Evolutionary conservation across 1,140 invertebrate species (phyloP).

Genomic region (Nymphalis io): DNA sequence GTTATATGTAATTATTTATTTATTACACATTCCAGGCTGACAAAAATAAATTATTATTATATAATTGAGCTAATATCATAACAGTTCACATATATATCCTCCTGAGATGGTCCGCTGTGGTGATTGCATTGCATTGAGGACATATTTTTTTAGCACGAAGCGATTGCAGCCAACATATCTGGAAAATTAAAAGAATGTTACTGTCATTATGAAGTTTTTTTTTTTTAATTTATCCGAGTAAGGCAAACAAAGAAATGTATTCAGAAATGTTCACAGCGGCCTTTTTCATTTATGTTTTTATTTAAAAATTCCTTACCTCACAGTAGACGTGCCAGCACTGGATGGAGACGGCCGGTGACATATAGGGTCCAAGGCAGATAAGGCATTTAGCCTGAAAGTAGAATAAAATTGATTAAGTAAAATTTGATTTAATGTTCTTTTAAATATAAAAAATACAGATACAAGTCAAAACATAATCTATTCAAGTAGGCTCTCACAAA

Average conservation of each 20-base stretch:
- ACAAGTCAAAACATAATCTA: constrained; percentile 10
- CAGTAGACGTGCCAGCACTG: constrained; percentile 98
- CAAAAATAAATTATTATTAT: not conserved
- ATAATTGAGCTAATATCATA: not conserved
- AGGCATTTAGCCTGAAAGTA: constrained; percentile 86
- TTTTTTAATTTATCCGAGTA: no score
- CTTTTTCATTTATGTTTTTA: no score
- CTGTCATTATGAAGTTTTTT: no score
- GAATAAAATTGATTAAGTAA: not conserved
- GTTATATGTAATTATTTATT: no score
- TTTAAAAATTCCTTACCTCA: constrained; percentile 80
- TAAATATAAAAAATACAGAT: constrained; percentile 16
- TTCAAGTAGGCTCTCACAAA: no score
- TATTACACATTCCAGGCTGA: no score
- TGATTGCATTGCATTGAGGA: constrained; percentile 97
- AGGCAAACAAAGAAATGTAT: no score
- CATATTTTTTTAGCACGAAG: constrained; percentile 95
- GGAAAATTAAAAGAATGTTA: constrained; percentile 32
- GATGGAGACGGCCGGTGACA: constrained; percentile 95
- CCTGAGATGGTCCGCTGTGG: constrained; percentile 91
- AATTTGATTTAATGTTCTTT: not conserved
- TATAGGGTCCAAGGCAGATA: constrained; percentile 93
- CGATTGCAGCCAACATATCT: constrained; percentile 94
- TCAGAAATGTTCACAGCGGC: no score
- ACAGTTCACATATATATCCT: constrained; percentile 91